Evolutionary conservation across 2,113 vertebrate species (phyloP).

Genomic region (Cheirogaleus medius): DNA sequence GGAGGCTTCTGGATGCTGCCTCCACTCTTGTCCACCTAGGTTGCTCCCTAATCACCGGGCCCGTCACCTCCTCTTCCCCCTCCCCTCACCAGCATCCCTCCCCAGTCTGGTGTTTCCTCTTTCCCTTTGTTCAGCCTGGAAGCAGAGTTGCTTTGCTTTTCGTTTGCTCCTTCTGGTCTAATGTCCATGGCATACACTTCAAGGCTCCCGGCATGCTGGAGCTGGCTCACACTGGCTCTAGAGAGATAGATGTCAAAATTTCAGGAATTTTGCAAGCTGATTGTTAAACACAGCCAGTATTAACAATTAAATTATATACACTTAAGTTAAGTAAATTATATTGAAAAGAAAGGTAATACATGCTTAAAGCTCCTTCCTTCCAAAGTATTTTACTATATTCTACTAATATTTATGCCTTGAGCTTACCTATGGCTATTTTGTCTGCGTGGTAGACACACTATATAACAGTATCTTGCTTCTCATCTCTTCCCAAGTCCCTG

Average conservation of each 20-base stretch:
- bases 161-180: neutral
- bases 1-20: neutral
- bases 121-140: neutral
- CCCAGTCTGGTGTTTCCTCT: neutral
- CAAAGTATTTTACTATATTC: neutral
- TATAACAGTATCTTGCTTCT: neutral
- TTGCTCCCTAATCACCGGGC: neutral
- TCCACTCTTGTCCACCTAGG: neutral
- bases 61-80: neutral
- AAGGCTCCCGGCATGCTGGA: neutral
- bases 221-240: neutral
- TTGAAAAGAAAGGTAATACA: neutral
- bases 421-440: no score
- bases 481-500: neutral
- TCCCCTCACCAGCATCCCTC: neutral
- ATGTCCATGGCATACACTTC: no score
- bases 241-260: neutral
- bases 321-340: neutral
- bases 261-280: neutral
- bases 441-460: rapidly evolving
- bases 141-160: neutral
- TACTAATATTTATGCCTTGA: neutral
- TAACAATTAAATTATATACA: neutral
- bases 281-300: neutral
- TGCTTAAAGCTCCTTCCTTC: neutral